Conservation (phyloP, 2,888 invertebrate species). For the Yponomeuta cagnagella region DNA sequence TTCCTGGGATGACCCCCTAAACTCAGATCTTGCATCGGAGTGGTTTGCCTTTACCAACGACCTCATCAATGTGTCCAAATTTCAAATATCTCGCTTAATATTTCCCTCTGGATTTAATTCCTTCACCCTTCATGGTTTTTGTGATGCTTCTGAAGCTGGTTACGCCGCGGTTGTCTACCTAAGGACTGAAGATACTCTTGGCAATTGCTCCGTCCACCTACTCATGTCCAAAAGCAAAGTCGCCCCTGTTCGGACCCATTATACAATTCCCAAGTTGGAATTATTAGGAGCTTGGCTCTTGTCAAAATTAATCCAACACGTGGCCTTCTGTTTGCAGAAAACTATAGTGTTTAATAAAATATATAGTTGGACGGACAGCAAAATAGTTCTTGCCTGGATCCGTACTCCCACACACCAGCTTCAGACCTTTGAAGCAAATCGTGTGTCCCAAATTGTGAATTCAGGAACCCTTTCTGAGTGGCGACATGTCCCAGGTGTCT, state of each 20-base stretch:
- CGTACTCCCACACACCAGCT: constrained; percentile 8
- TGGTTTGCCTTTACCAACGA: constrained; percentile 1
- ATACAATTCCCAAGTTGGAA: too few species aligned
- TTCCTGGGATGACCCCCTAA: neutral
- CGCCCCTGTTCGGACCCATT: too few species aligned
- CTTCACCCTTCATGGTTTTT: constrained; percentile 12
- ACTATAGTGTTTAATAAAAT: constrained; percentile 8
- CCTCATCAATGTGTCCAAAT: too few species aligned
- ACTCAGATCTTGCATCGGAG: neutral
- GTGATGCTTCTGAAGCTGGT: constrained; percentile 13
- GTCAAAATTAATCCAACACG: constrained; percentile 10
- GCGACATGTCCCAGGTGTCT: constrained; percentile 13
- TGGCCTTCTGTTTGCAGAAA: constrained; percentile 11
- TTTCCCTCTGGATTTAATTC: neutral
- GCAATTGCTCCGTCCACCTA: too few species aligned
- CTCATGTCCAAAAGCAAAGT: too few species aligned
- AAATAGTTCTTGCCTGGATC: constrained; percentile 14
- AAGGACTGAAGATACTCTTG: neutral
- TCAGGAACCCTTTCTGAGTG: neutral
- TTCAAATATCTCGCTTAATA: neutral
- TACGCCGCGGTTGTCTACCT: constrained; percentile 14
- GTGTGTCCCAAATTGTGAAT: constrained; percentile 13
- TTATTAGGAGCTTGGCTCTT: too few species aligned
- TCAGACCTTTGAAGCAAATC: constrained; percentile 14
- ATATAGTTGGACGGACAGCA: constrained; percentile 15